These are phyloP conservation scores for Flexamia atlantica DNA, from an alignment of 2,888 invertebrate species.

Conservation along the genomic window DNA sequence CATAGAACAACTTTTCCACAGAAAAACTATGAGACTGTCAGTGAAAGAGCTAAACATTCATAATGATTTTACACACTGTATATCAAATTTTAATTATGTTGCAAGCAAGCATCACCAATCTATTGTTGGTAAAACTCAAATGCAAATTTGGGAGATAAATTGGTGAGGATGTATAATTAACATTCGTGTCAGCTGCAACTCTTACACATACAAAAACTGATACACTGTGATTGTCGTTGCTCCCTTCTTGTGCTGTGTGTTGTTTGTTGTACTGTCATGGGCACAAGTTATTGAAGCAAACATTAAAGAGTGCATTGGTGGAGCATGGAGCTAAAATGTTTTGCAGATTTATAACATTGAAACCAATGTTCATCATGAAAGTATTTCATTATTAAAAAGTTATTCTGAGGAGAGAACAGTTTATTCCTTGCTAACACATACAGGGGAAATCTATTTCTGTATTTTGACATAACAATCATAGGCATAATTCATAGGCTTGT, in stretches of 20 bases:
- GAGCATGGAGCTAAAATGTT: too few species aligned
- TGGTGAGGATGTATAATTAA: slow-evolving; percentile 26
- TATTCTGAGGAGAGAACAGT: background rate
- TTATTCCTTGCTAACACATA: background rate
- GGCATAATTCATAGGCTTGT: too few species aligned
- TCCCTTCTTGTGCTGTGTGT: background rate
- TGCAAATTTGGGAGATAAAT: slow-evolving; percentile 52
- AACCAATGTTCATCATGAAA: background rate
- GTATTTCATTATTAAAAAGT: background rate
- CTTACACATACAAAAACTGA: slow-evolving; percentile 54
- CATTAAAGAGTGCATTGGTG: background rate
- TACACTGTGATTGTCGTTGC: slow-evolving; percentile 46
- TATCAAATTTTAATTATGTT: slow-evolving; percentile 6
- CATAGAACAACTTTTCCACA: too few species aligned
- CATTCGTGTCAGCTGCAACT: slow-evolving; percentile 45
- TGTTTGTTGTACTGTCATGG: slow-evolving; percentile 14
- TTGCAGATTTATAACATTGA: background rate
- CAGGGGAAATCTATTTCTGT: too few species aligned
- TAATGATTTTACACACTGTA: too few species aligned
- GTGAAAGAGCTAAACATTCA: background rate
- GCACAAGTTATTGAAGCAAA: slow-evolving; percentile 12
- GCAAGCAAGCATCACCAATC: slow-evolving; percentile 31
- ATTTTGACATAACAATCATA: too few species aligned
- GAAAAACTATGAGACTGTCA: background rate
- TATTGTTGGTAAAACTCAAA: slow-evolving; percentile 21